These are phyloP conservation scores for Gymnocypris eckloni DNA, from an alignment of 2,797 vertebrate genomes.

Conservation along the genomic window DNA sequence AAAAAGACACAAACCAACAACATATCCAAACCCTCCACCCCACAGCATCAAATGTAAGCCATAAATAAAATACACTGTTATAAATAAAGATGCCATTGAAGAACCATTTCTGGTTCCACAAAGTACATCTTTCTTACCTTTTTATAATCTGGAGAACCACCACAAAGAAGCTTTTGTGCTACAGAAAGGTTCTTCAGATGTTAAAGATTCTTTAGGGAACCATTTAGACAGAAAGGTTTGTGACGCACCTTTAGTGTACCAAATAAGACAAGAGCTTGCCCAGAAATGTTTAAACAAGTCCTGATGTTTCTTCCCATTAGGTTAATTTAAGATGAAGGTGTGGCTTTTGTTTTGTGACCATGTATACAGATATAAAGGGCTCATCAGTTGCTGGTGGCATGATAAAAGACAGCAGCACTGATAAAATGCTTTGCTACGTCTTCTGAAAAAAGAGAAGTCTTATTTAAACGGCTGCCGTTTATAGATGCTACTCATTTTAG, in stretches of 20 bases:
- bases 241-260: too few relatives aligned
- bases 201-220: too few relatives aligned
- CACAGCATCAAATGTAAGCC: not conserved
- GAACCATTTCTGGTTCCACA: too few relatives aligned
- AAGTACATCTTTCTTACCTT: too few relatives aligned
- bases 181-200: too few relatives aligned
- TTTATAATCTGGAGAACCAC: too few relatives aligned
- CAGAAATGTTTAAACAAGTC: not conserved
- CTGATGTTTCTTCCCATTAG: not conserved
- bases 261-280: not conserved
- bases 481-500: not conserved
- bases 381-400: not conserved
- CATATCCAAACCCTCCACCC: not conserved
- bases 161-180: too few relatives aligned
- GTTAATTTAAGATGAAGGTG: not conserved
- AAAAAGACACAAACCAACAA: not conserved
- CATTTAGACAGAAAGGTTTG: too few relatives aligned
- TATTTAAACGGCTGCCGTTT: not conserved
- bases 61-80: not conserved
- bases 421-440: not conserved
- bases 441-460: not conserved
- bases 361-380: not conserved
- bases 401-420: not conserved
- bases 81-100: too few relatives aligned
- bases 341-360: not conserved